Evolutionary conservation across 2,888 invertebrate genomes (phyloP).

Genomic region (Dryobota labecula): DNA sequence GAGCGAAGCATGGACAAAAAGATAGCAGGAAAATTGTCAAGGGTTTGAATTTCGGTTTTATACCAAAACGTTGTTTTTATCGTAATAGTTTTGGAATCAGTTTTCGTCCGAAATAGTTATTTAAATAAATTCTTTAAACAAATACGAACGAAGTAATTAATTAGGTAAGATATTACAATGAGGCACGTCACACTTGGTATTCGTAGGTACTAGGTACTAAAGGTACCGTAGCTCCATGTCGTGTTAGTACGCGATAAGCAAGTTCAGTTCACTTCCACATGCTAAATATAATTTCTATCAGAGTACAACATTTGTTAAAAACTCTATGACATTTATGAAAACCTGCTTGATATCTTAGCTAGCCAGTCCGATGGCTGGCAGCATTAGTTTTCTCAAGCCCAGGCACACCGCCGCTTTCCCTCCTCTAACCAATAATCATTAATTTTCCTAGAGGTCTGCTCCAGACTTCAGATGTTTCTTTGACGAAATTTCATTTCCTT

Average conservation of each 20-base stretch:
- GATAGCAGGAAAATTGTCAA: constrained; percentile 40
- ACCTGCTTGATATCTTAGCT: constrained; percentile 34
- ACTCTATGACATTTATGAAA: constrained; percentile 52
- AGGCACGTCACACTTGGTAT: constrained; percentile 7
- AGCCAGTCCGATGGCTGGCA: constrained; percentile 21
- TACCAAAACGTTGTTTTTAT: constrained; percentile 1
- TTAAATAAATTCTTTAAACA: background rate
- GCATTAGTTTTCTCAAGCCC: constrained; percentile 59
- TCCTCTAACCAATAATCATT: constrained; percentile 70
- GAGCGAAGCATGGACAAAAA: constrained; percentile 42
- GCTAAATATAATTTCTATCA: constrained; percentile 23
- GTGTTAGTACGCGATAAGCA: constrained; percentile 21
- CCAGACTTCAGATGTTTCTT: constrained; percentile 68
- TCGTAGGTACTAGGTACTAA: constrained; percentile 27
- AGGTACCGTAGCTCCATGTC: constrained; percentile 1
- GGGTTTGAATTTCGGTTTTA: constrained; percentile 33
- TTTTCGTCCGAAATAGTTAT: background rate
- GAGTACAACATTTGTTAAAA: constrained; percentile 33
- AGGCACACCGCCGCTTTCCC: constrained; percentile 34
- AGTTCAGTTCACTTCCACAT: constrained; percentile 3
- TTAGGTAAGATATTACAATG: background rate
- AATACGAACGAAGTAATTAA: background rate
- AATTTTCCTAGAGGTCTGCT: constrained; percentile 69
- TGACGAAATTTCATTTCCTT: constrained; percentile 71
- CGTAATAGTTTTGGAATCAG: constrained; percentile 18